Conservation (phyloP, 2,888 invertebrate genomes). For the Rutpela maculata region DNA sequence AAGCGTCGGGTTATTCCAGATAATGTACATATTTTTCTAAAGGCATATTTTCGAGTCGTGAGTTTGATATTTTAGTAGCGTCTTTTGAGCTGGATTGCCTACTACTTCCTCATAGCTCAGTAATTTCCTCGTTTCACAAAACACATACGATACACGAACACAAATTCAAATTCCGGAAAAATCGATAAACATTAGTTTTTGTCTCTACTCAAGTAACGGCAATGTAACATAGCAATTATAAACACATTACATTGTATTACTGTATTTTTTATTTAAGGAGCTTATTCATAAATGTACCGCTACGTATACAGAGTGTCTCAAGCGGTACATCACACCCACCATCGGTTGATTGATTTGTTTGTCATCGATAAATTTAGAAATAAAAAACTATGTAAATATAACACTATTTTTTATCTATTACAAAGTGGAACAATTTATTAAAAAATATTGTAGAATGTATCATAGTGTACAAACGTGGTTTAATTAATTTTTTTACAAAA, state of each 20-base stretch:
- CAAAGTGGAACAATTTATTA: not conserved
- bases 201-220: slow-evolving; percentile 6
- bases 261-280: slow-evolving; percentile 23
- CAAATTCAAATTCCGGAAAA: not conserved
- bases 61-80: too few relatives aligned
- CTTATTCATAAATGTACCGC: slow-evolving; percentile 21
- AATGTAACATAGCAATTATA: slow-evolving; percentile 1
- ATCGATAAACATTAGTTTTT: slow-evolving; percentile 17
- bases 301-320: slow-evolving; percentile 24
- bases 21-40: too few relatives aligned
- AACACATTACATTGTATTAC: slow-evolving; percentile 5
- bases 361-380: slow-evolving; percentile 11
- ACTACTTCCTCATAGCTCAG: too few relatives aligned
- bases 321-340: slow-evolving; percentile 15
- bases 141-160: too few relatives aligned
- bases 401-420: not conserved
- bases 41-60: too few relatives aligned
- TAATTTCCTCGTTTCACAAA: too few relatives aligned
- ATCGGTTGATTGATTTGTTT: not conserved
- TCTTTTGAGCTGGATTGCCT: too few relatives aligned
- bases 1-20: too few relatives aligned
- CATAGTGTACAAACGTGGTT: too few relatives aligned
- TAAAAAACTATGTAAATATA: not conserved
- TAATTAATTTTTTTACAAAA: too few relatives aligned
- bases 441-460: not conserved